Evolutionary conservation across 2,888 invertebrate genomes (phyloP), one percentile per base, ranked within the genome.

Genomic region (Chorisops tibialis): DNA sequence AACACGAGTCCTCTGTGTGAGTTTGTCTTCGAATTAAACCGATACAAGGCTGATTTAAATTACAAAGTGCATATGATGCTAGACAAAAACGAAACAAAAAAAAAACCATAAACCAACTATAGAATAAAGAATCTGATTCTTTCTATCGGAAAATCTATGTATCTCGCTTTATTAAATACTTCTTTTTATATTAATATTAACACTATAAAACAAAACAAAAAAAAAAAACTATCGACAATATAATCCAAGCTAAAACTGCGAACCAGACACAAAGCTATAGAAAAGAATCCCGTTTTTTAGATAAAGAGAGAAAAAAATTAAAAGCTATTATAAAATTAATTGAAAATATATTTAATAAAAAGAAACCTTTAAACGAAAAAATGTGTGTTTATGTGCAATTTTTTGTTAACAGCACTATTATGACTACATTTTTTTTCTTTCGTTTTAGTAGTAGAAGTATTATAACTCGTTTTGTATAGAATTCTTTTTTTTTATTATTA

Each of bases 321-420:
- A n/a, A n/a, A n/a, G n/a, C 14, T 50, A 18, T 50, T 16, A 50
- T 16, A 16, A 35, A 50, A 24, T 18, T 14, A 41, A 54, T 41
- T 54, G 19, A 37, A 50, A 50, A 50, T 35, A 35, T 22, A 50
- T 54, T 54, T 41, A 54, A 54, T 54, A 54, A 54, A 54, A 41
- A 54, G 41, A 35, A 43, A 43, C 11, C 5, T 30, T 30, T 7
- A 30, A 30, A 30, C 30, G 9, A 30, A 9, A 30, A 30, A 30
- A 30, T 30, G 30, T 30, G 30, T 30, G 30, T 30, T 30, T 30
- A 9, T 30, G 30, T 30, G 30, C 30, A 7, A 30, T 30, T 30
- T 30, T 5, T 30, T 30, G 30, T n/a, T n/a, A n/a, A n/a, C n/a
- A n/a, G 30, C 30, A 30, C 30, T 5, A 30, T 30, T 30, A 9